phyloP scores from a whole-genome alignment of 2,797 vertebrate species.

The Chelidonichthys spinosus region DNA sequence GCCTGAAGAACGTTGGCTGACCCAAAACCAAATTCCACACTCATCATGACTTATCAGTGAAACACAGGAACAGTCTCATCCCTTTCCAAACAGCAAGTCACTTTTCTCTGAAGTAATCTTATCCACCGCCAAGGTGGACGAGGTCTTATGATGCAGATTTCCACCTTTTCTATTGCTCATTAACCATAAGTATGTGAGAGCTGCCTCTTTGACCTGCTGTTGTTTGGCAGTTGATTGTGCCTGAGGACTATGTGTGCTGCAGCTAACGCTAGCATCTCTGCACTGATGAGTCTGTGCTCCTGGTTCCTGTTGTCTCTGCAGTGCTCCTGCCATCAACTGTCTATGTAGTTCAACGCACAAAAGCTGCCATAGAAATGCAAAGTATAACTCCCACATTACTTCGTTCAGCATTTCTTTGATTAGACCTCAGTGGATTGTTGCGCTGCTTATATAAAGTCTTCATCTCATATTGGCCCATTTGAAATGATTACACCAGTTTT shows the following conservation, averaged over 20 bases:
- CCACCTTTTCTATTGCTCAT: slow-evolving; percentile 68
- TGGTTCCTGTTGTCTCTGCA: slow-evolving; percentile 64
- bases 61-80: slow-evolving; percentile 21
- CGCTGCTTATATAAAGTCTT: slow-evolving; percentile 56
- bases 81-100: slow-evolving; percentile 20
- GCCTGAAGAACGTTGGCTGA: slow-evolving; percentile 19
- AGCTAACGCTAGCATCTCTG: slow-evolving; percentile 52
- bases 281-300: slow-evolving; percentile 57
- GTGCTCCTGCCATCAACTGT: slow-evolving; percentile 40
- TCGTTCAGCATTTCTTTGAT: slow-evolving; percentile 61
- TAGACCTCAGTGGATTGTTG: slow-evolving; percentile 55
- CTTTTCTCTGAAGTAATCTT: slow-evolving; percentile 65
- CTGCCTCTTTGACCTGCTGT: slow-evolving; percentile 46
- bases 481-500: slow-evolving; percentile 72
- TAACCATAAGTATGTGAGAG: slow-evolving; percentile 62
- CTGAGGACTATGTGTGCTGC: slow-evolving; percentile 35
- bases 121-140: slow-evolving; percentile 59
- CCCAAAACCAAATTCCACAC: slow-evolving; percentile 30
- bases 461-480: slow-evolving; percentile 62
- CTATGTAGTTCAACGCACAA: slow-evolving; percentile 59
- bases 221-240: slow-evolving; percentile 58
- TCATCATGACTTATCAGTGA: slow-evolving; percentile 23
- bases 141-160: slow-evolving; percentile 62
- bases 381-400: slow-evolving; percentile 42
- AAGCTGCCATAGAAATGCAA: slow-evolving; percentile 48